Evolutionary conservation across 2,113 vertebrate species (phyloP), one percentile per base, ranked within the genome.

Genomic region (Hemibagrus wyckioides): DNA sequence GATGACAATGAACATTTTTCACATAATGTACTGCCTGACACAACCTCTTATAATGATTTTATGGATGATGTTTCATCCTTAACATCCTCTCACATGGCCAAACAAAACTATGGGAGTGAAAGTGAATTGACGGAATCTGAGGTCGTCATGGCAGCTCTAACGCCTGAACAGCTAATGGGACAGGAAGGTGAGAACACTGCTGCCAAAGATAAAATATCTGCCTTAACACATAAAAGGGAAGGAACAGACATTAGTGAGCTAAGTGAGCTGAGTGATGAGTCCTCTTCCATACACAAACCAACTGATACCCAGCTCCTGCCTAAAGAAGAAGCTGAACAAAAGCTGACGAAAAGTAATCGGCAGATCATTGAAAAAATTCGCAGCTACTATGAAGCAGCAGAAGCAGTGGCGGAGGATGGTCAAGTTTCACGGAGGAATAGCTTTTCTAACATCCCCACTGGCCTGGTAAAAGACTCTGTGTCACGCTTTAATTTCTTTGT

Each of bases 301-400:
- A 19, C 36, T 21, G 85, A 85, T 25, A 86, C 48, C 41, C 41
- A 25, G 50, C 69, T 52, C 36, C 25, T 71, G 3, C 54, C 63
- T 30, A 90, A 88, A 65, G 84, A 11, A 41, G 92, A 92, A 41
- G 65, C 67, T 0, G 89, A 88, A 0, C 75, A 86, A 82, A 90
- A 89, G 77, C 79, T 87, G 0, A 91, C 91, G 15, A 91, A 92
- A 17, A 90, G 92, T 0, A 94, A 96, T 88, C 91, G 94, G 84
- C 93, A 94, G 82, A 94, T 97, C 69, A 96, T 96, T 14, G 94
- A 96, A 82, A 96, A 96, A 91, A 96, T 96, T 87, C 90, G 95
- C 75, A 96, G 93, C 76, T 97, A 96, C 85, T 96, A 96, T 13
- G 94, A 96, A 33, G 94, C 94, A 0, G 94, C 95, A 1, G 94